These are phyloP conservation scores for Channa argus DNA, from an alignment of 2,113 vertebrate species.

Conservation along the genomic window DNA sequence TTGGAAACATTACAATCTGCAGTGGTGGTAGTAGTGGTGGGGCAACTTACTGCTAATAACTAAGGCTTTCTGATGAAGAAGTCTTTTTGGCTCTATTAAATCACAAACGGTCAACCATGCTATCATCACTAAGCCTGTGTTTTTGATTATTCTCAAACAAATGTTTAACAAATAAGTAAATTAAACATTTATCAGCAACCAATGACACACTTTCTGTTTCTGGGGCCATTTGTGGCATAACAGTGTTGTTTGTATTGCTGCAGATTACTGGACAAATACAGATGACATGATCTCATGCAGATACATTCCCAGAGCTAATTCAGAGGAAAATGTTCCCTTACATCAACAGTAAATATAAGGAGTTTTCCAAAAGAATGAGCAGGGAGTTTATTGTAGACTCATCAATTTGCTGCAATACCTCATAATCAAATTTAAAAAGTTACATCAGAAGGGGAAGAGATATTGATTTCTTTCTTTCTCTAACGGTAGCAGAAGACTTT, in stretches of 20 bases:
- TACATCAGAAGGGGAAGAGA: too few species aligned
- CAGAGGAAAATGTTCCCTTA: too few species aligned
- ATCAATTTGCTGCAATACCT: too few species aligned
- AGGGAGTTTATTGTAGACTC: too few species aligned
- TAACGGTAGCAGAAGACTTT: too few species aligned
- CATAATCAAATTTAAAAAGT: too few species aligned
- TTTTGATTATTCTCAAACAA: constrained; percentile 8
- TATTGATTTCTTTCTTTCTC: too few species aligned
- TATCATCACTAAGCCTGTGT: not conserved
- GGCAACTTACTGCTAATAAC: constrained; percentile 37
- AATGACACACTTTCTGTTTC: not conserved
- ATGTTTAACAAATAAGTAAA: constrained; percentile 1
- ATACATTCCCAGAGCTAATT: too few species aligned
- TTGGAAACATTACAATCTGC: constrained; percentile 5
- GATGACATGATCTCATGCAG: too few species aligned
- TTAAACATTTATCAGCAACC: constrained; percentile 3
- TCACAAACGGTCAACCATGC: too few species aligned
- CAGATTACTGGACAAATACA: not conserved
- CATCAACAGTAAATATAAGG: too few species aligned
- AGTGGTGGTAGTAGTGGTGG: not conserved
- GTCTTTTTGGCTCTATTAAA: constrained; percentile 8
- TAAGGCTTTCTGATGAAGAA: constrained; percentile 34
- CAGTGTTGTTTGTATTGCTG: not conserved
- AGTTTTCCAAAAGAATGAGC: too few species aligned
- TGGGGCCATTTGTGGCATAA: not conserved